Evolutionary conservation across 1,140 invertebrate genomes (phyloP).

Genomic region (Zaprionus ghesquierei): DNA sequence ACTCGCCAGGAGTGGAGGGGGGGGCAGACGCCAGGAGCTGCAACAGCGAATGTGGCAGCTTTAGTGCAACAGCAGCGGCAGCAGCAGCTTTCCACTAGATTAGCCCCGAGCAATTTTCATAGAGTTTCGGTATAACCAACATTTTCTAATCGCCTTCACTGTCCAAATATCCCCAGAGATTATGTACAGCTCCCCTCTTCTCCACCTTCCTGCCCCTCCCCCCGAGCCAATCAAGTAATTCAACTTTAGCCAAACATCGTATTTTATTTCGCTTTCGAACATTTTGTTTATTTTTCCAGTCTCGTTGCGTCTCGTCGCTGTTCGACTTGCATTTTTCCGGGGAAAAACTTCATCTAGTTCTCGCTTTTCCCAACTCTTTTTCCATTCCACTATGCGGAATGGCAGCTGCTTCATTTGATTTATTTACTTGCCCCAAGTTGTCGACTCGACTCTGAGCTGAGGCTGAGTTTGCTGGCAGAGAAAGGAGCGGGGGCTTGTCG

Average conservation of each 20-base stretch:
- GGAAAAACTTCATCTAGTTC: conserved; percentile 36
- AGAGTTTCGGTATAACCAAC: background rate
- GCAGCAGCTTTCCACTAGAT: conserved; percentile 40
- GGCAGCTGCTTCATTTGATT: conserved; percentile 62
- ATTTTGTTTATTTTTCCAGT: conserved; percentile 61
- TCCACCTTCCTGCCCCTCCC: background rate
- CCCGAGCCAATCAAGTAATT: background rate
- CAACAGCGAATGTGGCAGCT: conserved; percentile 10
- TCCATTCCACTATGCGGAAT: background rate
- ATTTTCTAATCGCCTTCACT: conserved; percentile 1
- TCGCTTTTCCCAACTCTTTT: background rate
- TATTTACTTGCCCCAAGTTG: conserved; percentile 63
- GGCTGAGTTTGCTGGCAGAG: too few species aligned
- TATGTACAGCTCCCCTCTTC: background rate
- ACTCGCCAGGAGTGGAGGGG: conserved; percentile 24
- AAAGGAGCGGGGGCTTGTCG: conserved; percentile 2
- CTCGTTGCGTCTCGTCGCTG: conserved; percentile 19
- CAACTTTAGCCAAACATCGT: background rate
- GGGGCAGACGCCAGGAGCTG: conserved; percentile 44
- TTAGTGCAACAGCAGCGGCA: background rate
- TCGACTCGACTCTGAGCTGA: background rate
- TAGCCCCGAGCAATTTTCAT: conserved; percentile 28
- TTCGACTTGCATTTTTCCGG: conserved; percentile 50
- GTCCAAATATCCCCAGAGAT: background rate
- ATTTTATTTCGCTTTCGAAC: conserved; percentile 20